Evolutionary conservation across 1,140 invertebrate species (phyloP).

Genomic region (Drosophila funebris): DNA sequence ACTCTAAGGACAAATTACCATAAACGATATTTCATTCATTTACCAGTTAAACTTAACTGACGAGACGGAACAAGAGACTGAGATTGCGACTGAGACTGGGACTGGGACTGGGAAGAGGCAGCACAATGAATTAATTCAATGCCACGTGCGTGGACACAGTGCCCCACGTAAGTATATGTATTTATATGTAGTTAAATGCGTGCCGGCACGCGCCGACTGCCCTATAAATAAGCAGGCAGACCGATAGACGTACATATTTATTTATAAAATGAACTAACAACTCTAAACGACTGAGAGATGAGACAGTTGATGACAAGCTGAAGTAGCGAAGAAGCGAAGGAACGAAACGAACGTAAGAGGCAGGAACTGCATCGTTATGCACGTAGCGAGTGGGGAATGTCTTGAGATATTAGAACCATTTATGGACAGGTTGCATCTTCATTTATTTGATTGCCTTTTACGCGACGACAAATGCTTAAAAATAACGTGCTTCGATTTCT

Average conservation of each 20-base stretch:
- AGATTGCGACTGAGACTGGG: not conserved
- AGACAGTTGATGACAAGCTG: not conserved
- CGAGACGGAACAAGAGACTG: conserved; percentile 3
- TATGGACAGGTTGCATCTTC: conserved; percentile 70
- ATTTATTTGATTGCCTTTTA: conserved; percentile 70
- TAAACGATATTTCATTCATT: conserved; percentile 77
- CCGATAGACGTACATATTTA: conserved; percentile 34
- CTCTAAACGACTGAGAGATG: not conserved
- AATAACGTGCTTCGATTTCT: conserved; percentile 31
- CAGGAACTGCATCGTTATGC: conserved; percentile 44
- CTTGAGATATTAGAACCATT: conserved; percentile 62
- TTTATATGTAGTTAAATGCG: conserved; percentile 13
- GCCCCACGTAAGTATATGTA: not conserved
- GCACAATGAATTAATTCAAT: conserved; percentile 43
- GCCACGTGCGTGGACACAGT: conserved; percentile 13
- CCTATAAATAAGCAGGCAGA: conserved; percentile 62
- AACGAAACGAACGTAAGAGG: not conserved
- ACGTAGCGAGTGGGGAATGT: conserved; percentile 65
- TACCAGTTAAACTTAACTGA: conserved; percentile 32
- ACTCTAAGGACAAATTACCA: conserved; percentile 62
- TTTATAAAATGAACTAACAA: conserved; percentile 7
- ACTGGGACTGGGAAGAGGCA: not conserved
- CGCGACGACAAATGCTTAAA: conserved; percentile 36
- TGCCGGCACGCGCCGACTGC: conserved; percentile 61
- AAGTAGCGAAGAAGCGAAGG: not conserved